Conservation (phyloP, 2,888 invertebrate genomes). For the Caenorhabditis angaria region DNA sequence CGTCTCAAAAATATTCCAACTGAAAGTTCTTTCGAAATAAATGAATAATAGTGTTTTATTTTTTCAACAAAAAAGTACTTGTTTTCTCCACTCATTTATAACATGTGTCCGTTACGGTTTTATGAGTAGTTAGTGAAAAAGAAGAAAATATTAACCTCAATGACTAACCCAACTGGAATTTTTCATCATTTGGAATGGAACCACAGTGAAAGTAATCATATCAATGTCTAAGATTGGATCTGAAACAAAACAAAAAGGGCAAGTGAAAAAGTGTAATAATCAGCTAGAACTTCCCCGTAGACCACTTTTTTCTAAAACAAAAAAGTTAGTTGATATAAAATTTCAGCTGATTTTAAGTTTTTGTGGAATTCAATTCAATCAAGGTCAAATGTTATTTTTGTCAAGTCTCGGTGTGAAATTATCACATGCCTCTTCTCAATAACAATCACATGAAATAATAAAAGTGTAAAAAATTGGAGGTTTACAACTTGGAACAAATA, state of each 20-base stretch:
- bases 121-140: background rate
- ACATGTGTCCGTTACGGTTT: background rate
- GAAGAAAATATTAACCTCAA: background rate
- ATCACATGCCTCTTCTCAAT: slow-evolving; percentile 2
- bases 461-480: slow-evolving; percentile 1
- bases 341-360: background rate
- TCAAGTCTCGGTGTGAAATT: slow-evolving; percentile 1
- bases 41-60: too few species aligned
- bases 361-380: background rate
- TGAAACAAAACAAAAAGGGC: background rate
- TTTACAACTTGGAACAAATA: slow-evolving; percentile 14
- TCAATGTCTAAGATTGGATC: background rate
- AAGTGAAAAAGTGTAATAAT: background rate
- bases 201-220: background rate
- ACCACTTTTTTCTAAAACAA: background rate
- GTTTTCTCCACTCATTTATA: slow-evolving; percentile 1
- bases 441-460: slow-evolving; percentile 4
- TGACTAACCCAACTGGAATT: background rate
- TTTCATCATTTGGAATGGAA: too few species aligned
- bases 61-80: too few species aligned
- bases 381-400: slow-evolving; percentile 4
- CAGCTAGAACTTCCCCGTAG: background rate
- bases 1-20: too few species aligned
- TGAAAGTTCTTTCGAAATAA: too few species aligned
- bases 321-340: background rate